phyloP scores from a whole-genome alignment of 2,888 invertebrate species.

The Charanyca ferruginea region DNA sequence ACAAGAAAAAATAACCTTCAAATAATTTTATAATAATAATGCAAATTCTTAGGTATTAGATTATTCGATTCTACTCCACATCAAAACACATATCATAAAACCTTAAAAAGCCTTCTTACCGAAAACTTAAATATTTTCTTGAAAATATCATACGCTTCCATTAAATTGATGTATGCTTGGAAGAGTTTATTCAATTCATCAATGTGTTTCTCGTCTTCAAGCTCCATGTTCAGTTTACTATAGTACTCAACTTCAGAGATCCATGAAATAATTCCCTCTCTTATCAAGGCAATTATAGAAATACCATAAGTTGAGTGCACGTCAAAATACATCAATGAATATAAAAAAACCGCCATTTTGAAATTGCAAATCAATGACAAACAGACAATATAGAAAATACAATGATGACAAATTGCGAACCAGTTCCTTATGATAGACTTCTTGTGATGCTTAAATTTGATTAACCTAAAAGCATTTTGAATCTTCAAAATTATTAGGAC shows the following conservation, averaged over 20 bases:
- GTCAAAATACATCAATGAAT: constrained; percentile 26
- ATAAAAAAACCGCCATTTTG: background rate
- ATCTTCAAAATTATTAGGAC: constrained; percentile 25
- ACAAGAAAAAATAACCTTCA: too few species aligned
- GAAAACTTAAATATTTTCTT: constrained; percentile 27
- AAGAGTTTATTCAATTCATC: constrained; percentile 11
- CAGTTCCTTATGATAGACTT: background rate
- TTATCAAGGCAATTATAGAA: constrained; percentile 11
- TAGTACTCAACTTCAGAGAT: constrained; percentile 15
- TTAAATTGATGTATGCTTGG: constrained; percentile 20
- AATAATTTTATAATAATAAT: too few species aligned
- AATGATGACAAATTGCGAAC: background rate
- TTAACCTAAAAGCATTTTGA: constrained; percentile 23
- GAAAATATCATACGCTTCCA: constrained; percentile 30
- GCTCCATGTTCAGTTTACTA: background rate
- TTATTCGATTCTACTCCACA: too few species aligned
- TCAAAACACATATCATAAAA: too few species aligned
- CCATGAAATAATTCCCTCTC: constrained; percentile 19
- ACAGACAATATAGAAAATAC: background rate
- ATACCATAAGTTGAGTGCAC: constrained; percentile 24
- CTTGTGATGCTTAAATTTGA: constrained; percentile 3
- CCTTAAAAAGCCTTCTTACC: background rate
- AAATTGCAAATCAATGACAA: background rate
- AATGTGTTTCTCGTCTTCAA: constrained; percentile 7
- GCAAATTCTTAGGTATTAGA: too few species aligned